phyloP scores from a whole-genome alignment of 2,888 invertebrate species.

The Drosophila mulleri region DNA sequence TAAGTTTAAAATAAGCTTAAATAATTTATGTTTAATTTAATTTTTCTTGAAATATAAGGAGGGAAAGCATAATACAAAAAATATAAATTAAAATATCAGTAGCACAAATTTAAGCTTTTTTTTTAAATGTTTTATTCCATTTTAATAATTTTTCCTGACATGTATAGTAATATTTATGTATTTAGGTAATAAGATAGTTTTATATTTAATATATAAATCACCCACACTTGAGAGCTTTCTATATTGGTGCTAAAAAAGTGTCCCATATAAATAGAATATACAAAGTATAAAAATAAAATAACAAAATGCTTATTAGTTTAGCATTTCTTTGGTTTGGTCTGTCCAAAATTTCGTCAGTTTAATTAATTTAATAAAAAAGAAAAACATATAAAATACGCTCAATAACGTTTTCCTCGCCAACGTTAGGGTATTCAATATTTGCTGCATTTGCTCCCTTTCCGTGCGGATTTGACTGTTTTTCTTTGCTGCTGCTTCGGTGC shows the following conservation, averaged over 20 bases:
- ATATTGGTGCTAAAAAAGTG: not conserved
- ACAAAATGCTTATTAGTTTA: not conserved
- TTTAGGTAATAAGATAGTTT: not conserved
- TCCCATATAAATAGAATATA: not conserved
- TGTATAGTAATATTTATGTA: not conserved
- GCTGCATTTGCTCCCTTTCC: not conserved
- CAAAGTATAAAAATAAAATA: not conserved
- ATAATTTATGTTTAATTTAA: too few species aligned
- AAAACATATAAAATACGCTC: too few species aligned
- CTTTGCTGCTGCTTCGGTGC: conserved; percentile 55
- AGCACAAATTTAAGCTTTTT: too few species aligned
- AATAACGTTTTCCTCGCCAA: not conserved
- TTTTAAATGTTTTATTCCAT: too few species aligned
- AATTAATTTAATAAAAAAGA: too few species aligned
- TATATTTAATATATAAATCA: not conserved
- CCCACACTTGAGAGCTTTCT: not conserved
- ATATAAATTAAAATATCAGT: too few species aligned
- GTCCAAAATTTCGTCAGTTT: too few species aligned
- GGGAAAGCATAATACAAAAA: too few species aligned
- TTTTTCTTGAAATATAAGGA: too few species aligned
- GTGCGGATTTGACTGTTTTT: conserved; percentile 40
- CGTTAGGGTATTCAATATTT: conserved; percentile 18
- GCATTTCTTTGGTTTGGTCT: too few species aligned
- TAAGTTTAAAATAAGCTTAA: too few species aligned
- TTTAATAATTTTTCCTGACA: too few species aligned